Percentiles rank a stretch among this genome's conserved stretches.
phyloP scores from a whole-genome alignment of 2,888 invertebrate species.

The Horisme vitalbata region DNA sequence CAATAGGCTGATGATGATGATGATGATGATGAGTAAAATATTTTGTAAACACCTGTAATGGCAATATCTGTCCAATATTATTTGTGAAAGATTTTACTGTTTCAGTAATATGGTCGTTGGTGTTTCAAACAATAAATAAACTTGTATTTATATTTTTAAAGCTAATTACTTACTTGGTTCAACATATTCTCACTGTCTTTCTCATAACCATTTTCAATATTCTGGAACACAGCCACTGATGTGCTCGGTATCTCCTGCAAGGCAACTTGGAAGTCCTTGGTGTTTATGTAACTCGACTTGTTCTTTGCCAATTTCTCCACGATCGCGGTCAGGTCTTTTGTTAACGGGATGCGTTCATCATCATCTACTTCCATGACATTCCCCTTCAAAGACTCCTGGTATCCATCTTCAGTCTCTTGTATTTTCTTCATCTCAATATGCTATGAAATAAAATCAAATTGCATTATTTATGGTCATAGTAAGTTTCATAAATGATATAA shows the following conservation, averaged over 20 bases:
- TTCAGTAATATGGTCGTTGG: no score
- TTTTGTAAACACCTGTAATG: no score
- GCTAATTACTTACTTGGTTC: constrained; percentile 74
- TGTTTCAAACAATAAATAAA: no score
- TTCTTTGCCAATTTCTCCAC: constrained; percentile 75
- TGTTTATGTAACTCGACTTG: constrained; percentile 26
- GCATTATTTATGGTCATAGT: no score
- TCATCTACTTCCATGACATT: constrained; percentile 41
- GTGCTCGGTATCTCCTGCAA: constrained; percentile 83
- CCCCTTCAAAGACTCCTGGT: constrained; percentile 62
- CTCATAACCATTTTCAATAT: constrained; percentile 58
- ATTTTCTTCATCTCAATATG: constrained; percentile 72
- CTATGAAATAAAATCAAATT: constrained; percentile 52
- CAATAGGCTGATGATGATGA: no score
- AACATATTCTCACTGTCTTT: constrained; percentile 77
- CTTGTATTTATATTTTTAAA: not conserved
- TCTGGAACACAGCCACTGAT: constrained; percentile 86
- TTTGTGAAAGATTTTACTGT: no score
- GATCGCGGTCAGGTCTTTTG: constrained; percentile 81
- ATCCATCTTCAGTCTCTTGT: constrained; percentile 72
- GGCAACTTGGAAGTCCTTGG: constrained; percentile 43
- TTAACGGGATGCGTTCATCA: constrained; percentile 65
- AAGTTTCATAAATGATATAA: no score
- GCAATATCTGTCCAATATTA: no score
- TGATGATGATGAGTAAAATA: no score